Evolutionary conservation across 2,888 invertebrate species (phyloP).

Genomic region (Hypsopygia costalis): DNA sequence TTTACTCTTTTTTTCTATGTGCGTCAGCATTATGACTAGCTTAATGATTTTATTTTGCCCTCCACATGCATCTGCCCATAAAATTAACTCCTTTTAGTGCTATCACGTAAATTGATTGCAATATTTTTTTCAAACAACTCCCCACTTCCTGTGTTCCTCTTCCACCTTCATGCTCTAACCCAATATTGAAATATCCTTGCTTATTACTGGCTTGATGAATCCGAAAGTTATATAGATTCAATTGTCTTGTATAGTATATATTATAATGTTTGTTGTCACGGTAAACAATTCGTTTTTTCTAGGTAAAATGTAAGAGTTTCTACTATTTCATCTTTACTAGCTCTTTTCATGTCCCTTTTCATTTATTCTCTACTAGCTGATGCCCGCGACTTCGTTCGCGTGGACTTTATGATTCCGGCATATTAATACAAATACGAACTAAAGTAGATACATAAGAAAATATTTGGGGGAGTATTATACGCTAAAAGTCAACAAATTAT

Average conservation of each 20-base stretch:
- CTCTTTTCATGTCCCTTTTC: slow-evolving; percentile 13
- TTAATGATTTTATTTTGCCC: slow-evolving; percentile 22
- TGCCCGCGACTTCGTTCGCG: too few species aligned
- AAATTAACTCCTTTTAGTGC: slow-evolving; percentile 17
- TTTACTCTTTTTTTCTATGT: too few species aligned
- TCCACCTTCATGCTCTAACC: slow-evolving; percentile 14
- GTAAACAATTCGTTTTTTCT: slow-evolving; percentile 22
- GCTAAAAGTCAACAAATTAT: too few species aligned
- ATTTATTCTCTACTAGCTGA: slow-evolving; percentile 15
- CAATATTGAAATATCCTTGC: slow-evolving; percentile 8
- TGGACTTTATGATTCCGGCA: too few species aligned
- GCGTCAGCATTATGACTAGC: slow-evolving; percentile 11
- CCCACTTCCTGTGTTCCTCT: slow-evolving; percentile 14
- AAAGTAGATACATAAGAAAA: too few species aligned
- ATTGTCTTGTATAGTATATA: slow-evolving; percentile 3
- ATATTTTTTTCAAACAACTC: slow-evolving; percentile 17
- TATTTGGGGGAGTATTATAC: too few species aligned
- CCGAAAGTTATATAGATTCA: slow-evolving; percentile 3
- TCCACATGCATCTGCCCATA: slow-evolving; percentile 27
- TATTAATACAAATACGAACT: too few species aligned
- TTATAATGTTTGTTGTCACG: slow-evolving; percentile 1
- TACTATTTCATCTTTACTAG: slow-evolving; percentile 7
- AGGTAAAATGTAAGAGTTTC: slow-evolving; percentile 18
- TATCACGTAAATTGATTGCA: slow-evolving; percentile 9
- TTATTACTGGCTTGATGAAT: slow-evolving; percentile 1